Base-by-base conservation (phyloP, 2,113 vertebrate genomes). In the Thamnaconus septentrionalis region DNA sequence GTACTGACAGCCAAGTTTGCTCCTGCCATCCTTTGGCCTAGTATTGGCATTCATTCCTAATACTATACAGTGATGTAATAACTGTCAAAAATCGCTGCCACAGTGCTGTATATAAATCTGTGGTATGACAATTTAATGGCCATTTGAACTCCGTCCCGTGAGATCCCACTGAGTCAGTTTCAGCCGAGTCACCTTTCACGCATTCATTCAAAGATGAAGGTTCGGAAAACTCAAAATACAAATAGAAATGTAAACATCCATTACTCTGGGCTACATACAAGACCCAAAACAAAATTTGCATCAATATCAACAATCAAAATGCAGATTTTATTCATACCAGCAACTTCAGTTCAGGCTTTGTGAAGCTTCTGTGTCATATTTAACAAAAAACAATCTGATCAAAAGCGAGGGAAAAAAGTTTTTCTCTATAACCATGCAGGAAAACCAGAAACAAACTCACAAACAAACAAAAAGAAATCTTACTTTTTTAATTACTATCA, bases 341-440 rank as follows among this genome's bases (percentile, higher is more conserved):
- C n/a, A 56, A 61, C 52, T 45, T 67, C 39, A 44, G 53, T 42
- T 65, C 53, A 50, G 52, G 54, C 60, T 61, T 51, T 4, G 60
- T 51, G 31, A 66, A 55, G 43, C 46, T 46, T 58, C 41, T 53
- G 11, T 44, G 62, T 47, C 53, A 62, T 56, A 62, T 64, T 59
- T 57, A 78, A 75, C 39, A 48, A 40, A 78, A 80, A 72, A 3
- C 3, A 56, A 75, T 68, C 41, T 4, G 51, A 80, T 53, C 12
- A 58, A 65, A 50, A 80, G 46, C 4, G 57, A 62, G 53, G 68
- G 6, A 1, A 60, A 78, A 76, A 76, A 74, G 55, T 48, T 69
- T 69, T 59, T 65, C 39, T 78, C 54, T 41, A 81, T 68, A 59
- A 77, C 41, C 85, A 86, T 89, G 87, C 84, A 85, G 73, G 18